A percentile compares a stretch with the other conserved stretches of the same genome.
Evolutionary conservation across 2,113 vertebrate genomes (phyloP).

Genomic region (Anthoscopus minutus): DNA sequence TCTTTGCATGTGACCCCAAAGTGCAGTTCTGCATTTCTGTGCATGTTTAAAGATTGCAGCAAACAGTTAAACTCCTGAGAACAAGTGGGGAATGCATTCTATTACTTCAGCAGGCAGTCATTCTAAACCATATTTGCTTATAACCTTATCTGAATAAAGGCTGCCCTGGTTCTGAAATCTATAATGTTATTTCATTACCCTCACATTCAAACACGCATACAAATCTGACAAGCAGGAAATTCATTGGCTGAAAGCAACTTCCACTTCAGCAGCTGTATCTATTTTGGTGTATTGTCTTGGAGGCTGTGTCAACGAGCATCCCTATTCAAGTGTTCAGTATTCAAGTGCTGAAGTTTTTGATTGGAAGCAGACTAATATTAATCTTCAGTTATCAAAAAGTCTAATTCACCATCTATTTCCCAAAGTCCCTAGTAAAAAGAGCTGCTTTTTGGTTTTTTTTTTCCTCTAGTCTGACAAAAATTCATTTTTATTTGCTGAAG

Average conservation of each 20-base stretch:
- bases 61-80: slow-evolving; percentile 10
- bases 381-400: slow-evolving; percentile 27
- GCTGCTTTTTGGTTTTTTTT: background rate
- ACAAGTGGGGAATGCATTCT: background rate
- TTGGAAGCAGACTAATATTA: slow-evolving; percentile 26
- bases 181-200: slow-evolving; percentile 49
- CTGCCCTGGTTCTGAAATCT: slow-evolving; percentile 38
- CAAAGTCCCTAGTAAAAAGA: background rate
- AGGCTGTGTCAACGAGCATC: slow-evolving; percentile 15
- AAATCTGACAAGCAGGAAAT: slow-evolving; percentile 38
- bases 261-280: slow-evolving; percentile 41
- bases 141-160: slow-evolving; percentile 39
- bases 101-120: slow-evolving; percentile 4
- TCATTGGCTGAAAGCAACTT: slow-evolving; percentile 47
- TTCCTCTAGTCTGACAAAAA: background rate
- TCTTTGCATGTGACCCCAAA: background rate
- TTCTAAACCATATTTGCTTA: slow-evolving; percentile 13
- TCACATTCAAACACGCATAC: slow-evolving; percentile 13
- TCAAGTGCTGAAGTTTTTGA: slow-evolving; percentile 20
- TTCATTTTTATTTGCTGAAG: background rate
- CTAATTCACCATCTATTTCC: background rate
- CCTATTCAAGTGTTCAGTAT: background rate
- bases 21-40: background rate
- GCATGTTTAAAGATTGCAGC: background rate
- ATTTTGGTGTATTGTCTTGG: slow-evolving; percentile 43